Percentiles rank a stretch among this genome's conserved stretches.
These are phyloP conservation scores for Terrapene triunguis DNA, from an alignment of 2,113 vertebrate species.

Conservation along the genomic window DNA sequence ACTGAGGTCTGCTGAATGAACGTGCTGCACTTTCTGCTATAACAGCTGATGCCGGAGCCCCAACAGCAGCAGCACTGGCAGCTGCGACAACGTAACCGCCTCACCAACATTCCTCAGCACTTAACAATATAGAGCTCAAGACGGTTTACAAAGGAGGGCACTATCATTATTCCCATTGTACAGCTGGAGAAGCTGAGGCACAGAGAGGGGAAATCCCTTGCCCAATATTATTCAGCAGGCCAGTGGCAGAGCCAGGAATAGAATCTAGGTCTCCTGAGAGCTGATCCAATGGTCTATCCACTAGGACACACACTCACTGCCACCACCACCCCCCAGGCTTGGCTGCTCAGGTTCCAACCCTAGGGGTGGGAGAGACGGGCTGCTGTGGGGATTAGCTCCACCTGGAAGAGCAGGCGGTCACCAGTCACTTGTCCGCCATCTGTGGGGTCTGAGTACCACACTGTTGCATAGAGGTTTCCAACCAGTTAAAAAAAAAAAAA, in stretches of 20 bases:
- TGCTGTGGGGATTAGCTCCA: too few relatives aligned
- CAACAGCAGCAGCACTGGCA: too few relatives aligned
- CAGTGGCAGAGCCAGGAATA: too few relatives aligned
- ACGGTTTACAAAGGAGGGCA: background rate
- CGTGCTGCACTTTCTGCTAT: too few relatives aligned
- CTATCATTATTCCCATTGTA: background rate
- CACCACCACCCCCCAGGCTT: background rate
- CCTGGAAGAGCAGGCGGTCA: background rate
- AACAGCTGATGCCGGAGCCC: too few relatives aligned
- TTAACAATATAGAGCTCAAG: background rate
- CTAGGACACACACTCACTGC: background rate
- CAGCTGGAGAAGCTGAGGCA: background rate
- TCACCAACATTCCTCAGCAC: too few relatives aligned
- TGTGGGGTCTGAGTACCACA: background rate
- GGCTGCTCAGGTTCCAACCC: background rate
- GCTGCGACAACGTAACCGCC: too few relatives aligned
- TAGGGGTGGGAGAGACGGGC: background rate
- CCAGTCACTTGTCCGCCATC: background rate
- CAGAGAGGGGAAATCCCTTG: background rate
- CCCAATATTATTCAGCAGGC: background rate
- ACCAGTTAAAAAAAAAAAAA: background rate
- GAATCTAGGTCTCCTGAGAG: too few relatives aligned
- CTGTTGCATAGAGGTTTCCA: background rate
- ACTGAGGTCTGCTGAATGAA: too few relatives aligned
- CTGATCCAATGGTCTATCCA: fast-evolving